These are phyloP conservation scores for Listrodromus nycthemerus DNA, from an alignment of 2,888 invertebrate species.

Conservation along the genomic window DNA sequence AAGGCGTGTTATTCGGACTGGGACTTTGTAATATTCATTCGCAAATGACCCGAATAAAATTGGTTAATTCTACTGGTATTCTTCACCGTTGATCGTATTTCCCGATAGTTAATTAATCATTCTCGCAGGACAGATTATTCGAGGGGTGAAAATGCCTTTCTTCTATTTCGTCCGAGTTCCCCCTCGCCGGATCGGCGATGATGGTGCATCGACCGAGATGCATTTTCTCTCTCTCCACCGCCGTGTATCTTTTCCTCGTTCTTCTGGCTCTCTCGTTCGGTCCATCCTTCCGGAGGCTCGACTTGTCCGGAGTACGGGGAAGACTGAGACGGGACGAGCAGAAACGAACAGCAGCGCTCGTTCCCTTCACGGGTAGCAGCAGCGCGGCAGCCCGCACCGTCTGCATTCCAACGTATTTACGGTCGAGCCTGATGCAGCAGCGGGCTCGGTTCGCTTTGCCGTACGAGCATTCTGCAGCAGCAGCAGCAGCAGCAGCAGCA, in stretches of 20 bases:
- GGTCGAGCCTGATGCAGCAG: conserved; percentile 69
- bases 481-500: conserved; percentile 47
- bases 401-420: conserved; percentile 75
- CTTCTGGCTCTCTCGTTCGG: conserved; percentile 55
- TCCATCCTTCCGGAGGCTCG: conserved; percentile 59
- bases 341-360: conserved; percentile 47
- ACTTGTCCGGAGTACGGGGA: conserved; percentile 39
- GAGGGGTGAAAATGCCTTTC: conserved; percentile 39
- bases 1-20: too few species aligned
- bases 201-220: conserved; percentile 67
- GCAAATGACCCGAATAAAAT: not conserved
- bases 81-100: not conserved
- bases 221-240: conserved; percentile 57
- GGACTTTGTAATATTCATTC: too few species aligned
- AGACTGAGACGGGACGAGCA: conserved; percentile 29
- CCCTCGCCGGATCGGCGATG: conserved; percentile 26
- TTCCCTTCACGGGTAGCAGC: conserved; percentile 68
- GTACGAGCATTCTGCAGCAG: conserved; percentile 64
- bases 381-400: conserved; percentile 71
- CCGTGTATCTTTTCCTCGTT: conserved; percentile 61
- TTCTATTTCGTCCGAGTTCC: conserved; percentile 50
- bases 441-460: conserved; percentile 65
- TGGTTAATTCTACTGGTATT: not conserved
- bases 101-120: conserved; percentile 10
- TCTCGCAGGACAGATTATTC: conserved; percentile 13